Evolutionary conservation across 1,140 invertebrate genomes (phyloP), one percentile per base, ranked within the genome.

Genomic region (Megalonaias nervosa): DNA sequence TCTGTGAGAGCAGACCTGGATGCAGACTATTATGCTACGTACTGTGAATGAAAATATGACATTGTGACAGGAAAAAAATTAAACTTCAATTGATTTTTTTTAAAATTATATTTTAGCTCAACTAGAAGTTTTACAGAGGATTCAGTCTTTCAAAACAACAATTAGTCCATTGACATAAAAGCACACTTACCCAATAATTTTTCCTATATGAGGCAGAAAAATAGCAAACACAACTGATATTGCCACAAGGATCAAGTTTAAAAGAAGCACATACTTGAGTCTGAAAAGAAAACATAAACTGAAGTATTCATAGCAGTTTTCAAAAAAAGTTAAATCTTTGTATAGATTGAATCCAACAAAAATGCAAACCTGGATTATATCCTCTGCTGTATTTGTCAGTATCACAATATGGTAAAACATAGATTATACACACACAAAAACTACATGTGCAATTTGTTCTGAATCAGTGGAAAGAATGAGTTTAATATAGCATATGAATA

Each of bases 131-230:
- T 26, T 6, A 26, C 17, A n/a, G 19, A 67, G 31, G n/a, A 21
- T 23, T 26, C 15, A 26, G 64, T 21, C 21, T 23, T 23, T 23
- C 65, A 67, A 19, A 48, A n/a, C 48, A 56, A 69, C 16, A 9
- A 19, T 14, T 31, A 16, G 0, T 56, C 5, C 26, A 48, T 19
- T 69, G 26, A 55, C 57, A 67, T 58, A 3, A 16, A 12, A 67
- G 17, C 67, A 71, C 62, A 58, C 84, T 92, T 91, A 96, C 95
- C 95, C 93, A 70, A 97, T 95, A 75, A 98, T 95, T 38, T 94
- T 95, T 62, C 97, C 97, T 80, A 98, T 95, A 77, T 94, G 93
- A 0, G 97, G 97, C 74, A 96, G 92, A 86, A 96, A 95, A 62
- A 96, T 94, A 1, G 97, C 96, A 89, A 97, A 96, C 0, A 96